Conservation (phyloP, 2,113 vertebrate species). For the Himantopus leucocephalus region DNA sequence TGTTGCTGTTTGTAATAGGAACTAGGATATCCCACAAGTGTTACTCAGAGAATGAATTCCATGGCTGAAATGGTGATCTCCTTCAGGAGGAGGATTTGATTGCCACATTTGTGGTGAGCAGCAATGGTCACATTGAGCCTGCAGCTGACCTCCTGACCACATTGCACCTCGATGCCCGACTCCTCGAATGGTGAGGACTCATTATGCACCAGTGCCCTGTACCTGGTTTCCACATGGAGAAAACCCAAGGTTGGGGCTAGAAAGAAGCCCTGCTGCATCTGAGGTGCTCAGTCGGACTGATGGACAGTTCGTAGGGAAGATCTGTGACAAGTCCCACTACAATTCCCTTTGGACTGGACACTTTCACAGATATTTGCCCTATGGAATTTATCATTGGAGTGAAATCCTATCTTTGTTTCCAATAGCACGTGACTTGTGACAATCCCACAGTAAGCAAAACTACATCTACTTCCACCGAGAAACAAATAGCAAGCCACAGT, state of each 20-base stretch:
- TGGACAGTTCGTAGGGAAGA: neutral
- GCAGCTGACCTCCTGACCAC: neutral
- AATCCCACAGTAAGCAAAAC: neutral
- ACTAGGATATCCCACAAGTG: neutral
- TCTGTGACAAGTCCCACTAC: neutral
- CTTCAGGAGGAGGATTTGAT: rapidly evolving
- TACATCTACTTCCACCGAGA: neutral
- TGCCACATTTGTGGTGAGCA: neutral
- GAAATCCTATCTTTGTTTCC: neutral
- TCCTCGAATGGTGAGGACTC: neutral
- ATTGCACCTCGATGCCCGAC: neutral
- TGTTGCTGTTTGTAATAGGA: neutral
- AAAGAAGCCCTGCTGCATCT: neutral
- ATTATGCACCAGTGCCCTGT: neutral
- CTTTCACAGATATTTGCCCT: neutral
- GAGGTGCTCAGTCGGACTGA: neutral
- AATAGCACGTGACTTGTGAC: neutral
- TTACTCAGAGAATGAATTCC: neutral
- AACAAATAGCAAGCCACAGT: neutral
- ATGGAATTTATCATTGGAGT: neutral
- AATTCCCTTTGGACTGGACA: neutral
- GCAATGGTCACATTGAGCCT: neutral
- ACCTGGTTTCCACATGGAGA: neutral
- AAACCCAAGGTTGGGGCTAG: neutral
- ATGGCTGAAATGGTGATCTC: neutral